phyloP scores from a whole-genome alignment of 2,113 vertebrate genomes.

The Alosa alosa region DNA sequence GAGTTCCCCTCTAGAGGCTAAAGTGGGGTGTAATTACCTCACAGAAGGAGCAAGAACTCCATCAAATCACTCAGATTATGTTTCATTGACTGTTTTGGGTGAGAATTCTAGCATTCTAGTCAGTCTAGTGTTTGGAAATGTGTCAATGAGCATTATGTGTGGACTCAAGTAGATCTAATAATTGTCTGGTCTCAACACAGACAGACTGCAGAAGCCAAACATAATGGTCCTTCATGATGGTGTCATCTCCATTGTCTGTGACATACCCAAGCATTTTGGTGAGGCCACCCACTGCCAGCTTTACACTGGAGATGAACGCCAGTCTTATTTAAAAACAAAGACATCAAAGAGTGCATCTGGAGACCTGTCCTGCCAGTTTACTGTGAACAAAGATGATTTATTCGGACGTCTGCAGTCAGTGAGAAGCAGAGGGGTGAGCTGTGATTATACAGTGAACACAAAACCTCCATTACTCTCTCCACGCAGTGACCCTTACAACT shows the following conservation, averaged over 20 bases:
- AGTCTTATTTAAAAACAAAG: accelerated
- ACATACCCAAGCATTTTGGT: slow-evolving; percentile 3
- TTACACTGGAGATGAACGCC: slow-evolving; percentile 39
- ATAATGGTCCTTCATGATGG: not conserved
- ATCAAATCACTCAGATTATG: slow-evolving; percentile 15
- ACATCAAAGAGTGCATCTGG: not conserved
- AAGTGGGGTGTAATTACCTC: slow-evolving; percentile 16
- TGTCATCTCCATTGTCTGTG: not conserved
- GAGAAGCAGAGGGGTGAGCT: slow-evolving; percentile 35
- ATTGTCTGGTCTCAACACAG: not conserved
- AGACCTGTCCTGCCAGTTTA: not conserved
- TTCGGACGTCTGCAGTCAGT: slow-evolving; percentile 28
- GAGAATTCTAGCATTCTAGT: slow-evolving; percentile 23
- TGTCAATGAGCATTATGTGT: not conserved
- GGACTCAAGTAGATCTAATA: not conserved
- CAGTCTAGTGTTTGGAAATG: not conserved
- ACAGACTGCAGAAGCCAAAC: slow-evolving; percentile 27
- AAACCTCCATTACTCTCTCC: slow-evolving; percentile 28
- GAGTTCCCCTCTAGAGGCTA: not conserved
- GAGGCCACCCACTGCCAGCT: slow-evolving; percentile 32
- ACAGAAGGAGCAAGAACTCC: too few species aligned
- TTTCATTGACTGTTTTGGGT: slow-evolving; percentile 28
- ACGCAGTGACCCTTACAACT: slow-evolving; percentile 22
- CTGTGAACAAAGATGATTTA: not conserved
- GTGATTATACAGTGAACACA: slow-evolving; percentile 40